A percentile compares a stretch with the other conserved stretches of the same genome.
Evolutionary conservation across 2,113 vertebrate species (phyloP).

Genomic region (Anoplopoma fimbria): DNA sequence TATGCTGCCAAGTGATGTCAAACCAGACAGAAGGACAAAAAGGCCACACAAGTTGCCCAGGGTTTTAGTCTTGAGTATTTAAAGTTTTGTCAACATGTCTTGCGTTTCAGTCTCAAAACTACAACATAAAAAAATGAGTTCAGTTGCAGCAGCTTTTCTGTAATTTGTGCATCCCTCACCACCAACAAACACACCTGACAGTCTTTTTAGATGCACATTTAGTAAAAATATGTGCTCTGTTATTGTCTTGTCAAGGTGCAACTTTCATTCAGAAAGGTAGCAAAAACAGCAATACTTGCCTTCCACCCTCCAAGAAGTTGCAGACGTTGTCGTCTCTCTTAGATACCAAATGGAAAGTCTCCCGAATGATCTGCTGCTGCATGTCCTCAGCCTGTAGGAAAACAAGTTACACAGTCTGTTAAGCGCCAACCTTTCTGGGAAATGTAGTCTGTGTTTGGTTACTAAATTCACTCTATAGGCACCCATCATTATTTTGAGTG

Average conservation of each 20-base stretch:
- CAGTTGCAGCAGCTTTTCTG: neutral
- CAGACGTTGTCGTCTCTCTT: conserved; percentile 96
- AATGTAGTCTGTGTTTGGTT: neutral
- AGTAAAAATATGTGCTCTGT: neutral
- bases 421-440: neutral
- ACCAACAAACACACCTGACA: neutral
- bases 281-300: conserved; percentile 72
- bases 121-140: neutral
- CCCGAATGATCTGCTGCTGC: conserved; percentile 95
- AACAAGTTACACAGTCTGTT: neutral
- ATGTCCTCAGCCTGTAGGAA: conserved; percentile 89
- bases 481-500: neutral
- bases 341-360: conserved; percentile 95
- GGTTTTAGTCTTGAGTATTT: neutral
- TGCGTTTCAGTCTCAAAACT: neutral
- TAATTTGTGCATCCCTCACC: neutral
- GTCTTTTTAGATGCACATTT: neutral
- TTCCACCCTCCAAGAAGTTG: conserved; percentile 95
- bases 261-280: neutral
- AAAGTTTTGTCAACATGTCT: neutral
- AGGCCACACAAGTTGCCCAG: neutral
- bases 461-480: neutral
- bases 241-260: neutral
- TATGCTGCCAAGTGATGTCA: neutral
- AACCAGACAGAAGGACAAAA: neutral